Percentiles rank a stretch among this genome's conserved stretches.
Evolutionary conservation across 1,140 invertebrate species (phyloP).

Genomic region (Drosophila ananassae): DNA sequence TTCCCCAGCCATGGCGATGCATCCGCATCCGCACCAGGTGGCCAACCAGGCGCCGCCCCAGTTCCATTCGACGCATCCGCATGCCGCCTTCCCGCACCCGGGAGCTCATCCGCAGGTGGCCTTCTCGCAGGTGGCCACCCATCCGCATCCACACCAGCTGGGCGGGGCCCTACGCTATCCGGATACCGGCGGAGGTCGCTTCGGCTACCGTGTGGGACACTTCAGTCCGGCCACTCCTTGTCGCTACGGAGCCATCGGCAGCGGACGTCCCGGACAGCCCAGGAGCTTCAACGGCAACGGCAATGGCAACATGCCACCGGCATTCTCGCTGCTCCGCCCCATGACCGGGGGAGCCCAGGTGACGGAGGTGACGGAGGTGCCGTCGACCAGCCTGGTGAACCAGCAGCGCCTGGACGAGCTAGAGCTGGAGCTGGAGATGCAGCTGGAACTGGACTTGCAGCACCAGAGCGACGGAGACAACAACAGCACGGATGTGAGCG

Average conservation of each 20-base stretch:
- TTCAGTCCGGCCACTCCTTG: background rate
- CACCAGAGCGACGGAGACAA: background rate
- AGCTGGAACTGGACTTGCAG: background rate
- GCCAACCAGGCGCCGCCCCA: background rate
- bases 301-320: background rate
- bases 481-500: background rate
- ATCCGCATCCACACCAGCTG: conserved; percentile 3
- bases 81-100: background rate
- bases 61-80: background rate
- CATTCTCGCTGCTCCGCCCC: background rate
- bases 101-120: background rate
- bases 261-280: background rate
- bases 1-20: conserved; percentile 13
- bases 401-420: background rate
- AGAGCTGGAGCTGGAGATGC: conserved; percentile 1
- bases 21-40: conserved; percentile 16
- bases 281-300: background rate
- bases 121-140: background rate
- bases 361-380: background rate
- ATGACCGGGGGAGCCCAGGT: background rate
- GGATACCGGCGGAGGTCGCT: background rate
- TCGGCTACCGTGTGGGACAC: background rate
- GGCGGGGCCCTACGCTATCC: background rate
- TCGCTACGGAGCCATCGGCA: conserved; percentile 15
- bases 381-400: background rate